Evolutionary conservation across 2,888 invertebrate genomes (phyloP).

Genomic region (Drepana falcataria): DNA sequence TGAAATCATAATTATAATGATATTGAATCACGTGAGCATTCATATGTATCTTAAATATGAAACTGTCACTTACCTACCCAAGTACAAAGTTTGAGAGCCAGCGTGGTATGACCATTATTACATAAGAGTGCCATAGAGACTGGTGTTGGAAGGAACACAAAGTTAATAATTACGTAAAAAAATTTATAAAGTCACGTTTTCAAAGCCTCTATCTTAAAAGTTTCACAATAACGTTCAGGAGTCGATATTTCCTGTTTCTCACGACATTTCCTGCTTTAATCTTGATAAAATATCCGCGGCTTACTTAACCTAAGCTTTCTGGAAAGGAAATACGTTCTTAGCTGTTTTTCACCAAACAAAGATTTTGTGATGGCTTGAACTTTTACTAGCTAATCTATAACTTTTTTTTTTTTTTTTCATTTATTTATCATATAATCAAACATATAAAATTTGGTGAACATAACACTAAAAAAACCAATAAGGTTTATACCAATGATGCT

Average conservation of each 20-base stretch:
- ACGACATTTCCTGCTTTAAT: not conserved
- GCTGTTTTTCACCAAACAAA: not conserved
- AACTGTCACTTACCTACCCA: too few relatives aligned
- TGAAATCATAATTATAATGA: too few relatives aligned
- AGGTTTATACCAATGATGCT: too few relatives aligned
- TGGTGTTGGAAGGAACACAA: not conserved
- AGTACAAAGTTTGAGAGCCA: too few relatives aligned
- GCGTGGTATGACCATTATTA: too few relatives aligned
- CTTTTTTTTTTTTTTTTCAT: too few relatives aligned
- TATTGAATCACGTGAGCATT: too few relatives aligned
- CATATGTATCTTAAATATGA: too few relatives aligned
- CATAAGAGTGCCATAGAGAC: too few relatives aligned
- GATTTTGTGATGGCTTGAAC: not conserved
- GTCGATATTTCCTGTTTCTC: not conserved
- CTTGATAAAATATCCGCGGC: conserved; percentile 2
- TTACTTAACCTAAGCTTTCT: conserved; percentile 2
- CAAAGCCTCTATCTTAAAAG: not conserved
- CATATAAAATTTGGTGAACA: too few relatives aligned
- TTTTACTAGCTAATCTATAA: not conserved
- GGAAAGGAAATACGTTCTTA: not conserved
- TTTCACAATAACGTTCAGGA: not conserved
- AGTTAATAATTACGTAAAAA: not conserved
- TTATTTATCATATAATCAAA: too few relatives aligned
- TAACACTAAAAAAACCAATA: too few relatives aligned
- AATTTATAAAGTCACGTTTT: not conserved